Conservation (phyloP, 2,888 invertebrate genomes). For the Cepaea hortensis region DNA sequence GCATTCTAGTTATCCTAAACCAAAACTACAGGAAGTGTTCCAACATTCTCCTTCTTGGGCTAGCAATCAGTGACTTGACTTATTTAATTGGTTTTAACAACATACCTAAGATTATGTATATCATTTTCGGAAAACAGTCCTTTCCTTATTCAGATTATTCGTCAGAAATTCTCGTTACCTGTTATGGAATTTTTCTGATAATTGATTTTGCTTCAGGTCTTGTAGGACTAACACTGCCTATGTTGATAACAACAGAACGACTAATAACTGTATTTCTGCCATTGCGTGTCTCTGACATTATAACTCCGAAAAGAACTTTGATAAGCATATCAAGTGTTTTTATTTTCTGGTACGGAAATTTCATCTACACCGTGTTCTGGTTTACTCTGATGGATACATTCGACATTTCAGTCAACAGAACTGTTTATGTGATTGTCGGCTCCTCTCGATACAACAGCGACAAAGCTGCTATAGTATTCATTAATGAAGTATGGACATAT, state of each 20-base stretch:
- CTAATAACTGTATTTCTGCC: slow-evolving; percentile 28
- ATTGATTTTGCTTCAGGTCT: slow-evolving; percentile 15
- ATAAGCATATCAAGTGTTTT: background rate
- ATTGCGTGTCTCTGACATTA: background rate
- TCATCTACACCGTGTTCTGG: slow-evolving; percentile 18
- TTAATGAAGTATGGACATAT: background rate
- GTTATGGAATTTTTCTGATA: background rate
- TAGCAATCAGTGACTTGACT: slow-evolving; percentile 7
- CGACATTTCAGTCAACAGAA: background rate
- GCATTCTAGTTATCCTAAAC: slow-evolving; percentile 22
- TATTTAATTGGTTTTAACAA: slow-evolving; percentile 25
- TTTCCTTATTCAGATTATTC: background rate
- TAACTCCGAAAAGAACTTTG: slow-evolving; percentile 21
- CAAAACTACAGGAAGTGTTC: slow-evolving; percentile 16
- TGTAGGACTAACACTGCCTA: slow-evolving; percentile 3
- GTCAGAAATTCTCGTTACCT: background rate
- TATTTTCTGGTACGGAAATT: slow-evolving; percentile 3
- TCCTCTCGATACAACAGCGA: background rate
- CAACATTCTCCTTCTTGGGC: slow-evolving; percentile 17
- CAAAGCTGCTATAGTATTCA: background rate
- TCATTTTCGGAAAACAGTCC: background rate
- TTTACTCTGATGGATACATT: background rate
- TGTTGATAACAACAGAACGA: slow-evolving; percentile 37
- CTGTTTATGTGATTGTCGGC: background rate
- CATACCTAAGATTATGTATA: slow-evolving; percentile 9